Evolutionary conservation across 2,888 invertebrate species (phyloP).

Genomic region (Nemotelus pantherinus): DNA sequence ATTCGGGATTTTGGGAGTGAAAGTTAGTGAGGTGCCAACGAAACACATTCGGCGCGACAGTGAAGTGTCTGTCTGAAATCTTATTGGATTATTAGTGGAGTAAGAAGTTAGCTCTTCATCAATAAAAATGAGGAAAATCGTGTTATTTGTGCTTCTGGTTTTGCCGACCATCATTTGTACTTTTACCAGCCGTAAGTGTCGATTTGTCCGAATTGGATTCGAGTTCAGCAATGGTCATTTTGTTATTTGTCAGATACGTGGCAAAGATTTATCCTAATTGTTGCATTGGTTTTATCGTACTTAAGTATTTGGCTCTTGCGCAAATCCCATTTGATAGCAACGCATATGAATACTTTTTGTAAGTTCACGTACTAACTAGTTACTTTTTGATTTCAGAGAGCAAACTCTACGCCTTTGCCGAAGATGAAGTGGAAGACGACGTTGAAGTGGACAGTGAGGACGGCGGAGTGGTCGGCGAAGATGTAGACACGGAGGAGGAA

Average conservation of each 20-base stretch:
- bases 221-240: neutral
- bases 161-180: conserved; percentile 78
- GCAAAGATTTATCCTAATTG: neutral
- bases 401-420: conserved; percentile 68
- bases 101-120: neutral
- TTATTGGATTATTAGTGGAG: neutral
- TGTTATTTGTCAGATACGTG: conserved; percentile 35
- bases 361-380: neutral
- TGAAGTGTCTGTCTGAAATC: conserved; percentile 48
- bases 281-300: neutral
- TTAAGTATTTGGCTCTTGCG: neutral
- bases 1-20: conserved; percentile 36
- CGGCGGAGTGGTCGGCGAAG: conserved; percentile 70
- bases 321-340: too few species aligned
- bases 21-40: conserved; percentile 48
- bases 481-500: conserved; percentile 68
- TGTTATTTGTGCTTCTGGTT: conserved; percentile 73
- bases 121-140: conserved; percentile 73
- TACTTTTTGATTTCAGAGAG: conserved; percentile 61
- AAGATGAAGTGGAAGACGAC: conserved; percentile 72
- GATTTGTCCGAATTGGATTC: conserved; percentile 20
- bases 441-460: conserved; percentile 77
- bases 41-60: conserved; percentile 51
- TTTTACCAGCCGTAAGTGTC: conserved; percentile 76
- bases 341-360: too few species aligned